phyloP scores from a whole-genome alignment of 1,140 invertebrate species.

The Papilio polyxenes region DNA sequence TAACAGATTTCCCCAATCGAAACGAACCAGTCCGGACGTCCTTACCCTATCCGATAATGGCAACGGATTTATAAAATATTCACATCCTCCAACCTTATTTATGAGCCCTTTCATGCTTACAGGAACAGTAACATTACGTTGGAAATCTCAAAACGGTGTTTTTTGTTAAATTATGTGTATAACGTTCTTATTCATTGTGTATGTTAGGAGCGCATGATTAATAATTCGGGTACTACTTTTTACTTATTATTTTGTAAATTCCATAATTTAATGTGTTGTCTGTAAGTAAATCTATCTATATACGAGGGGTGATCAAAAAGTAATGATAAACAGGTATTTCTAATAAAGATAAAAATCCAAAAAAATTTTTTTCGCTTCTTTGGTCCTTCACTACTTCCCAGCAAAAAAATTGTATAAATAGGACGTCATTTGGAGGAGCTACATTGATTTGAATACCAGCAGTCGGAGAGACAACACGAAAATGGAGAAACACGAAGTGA shows the following conservation, averaged over 20 bases:
- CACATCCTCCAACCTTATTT: conserved; percentile 67
- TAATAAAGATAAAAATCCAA: too few relatives aligned
- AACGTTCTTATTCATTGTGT: conserved; percentile 28
- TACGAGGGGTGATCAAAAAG: too few relatives aligned
- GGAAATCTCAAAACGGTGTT: conserved; percentile 46
- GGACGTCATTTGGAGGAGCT: too few relatives aligned
- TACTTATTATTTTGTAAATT: background rate
- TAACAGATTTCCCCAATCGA: conserved; percentile 63
- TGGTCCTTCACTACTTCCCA: too few relatives aligned
- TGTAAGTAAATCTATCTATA: background rate
- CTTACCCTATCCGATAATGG: conserved; percentile 70
- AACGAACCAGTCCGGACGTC: conserved; percentile 55
- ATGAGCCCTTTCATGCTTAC: conserved; percentile 60
- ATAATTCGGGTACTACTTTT: background rate
- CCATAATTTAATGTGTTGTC: background rate
- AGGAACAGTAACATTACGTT: conserved; percentile 58
- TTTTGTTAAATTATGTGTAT: conserved; percentile 44
- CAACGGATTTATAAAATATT: conserved; percentile 71
- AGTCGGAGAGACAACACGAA: too few relatives aligned
- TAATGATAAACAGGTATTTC: too few relatives aligned
- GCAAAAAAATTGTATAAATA: too few relatives aligned
- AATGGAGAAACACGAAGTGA: too few relatives aligned
- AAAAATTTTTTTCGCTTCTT: too few relatives aligned
- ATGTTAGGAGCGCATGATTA: background rate
- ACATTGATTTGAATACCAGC: too few relatives aligned